Evolutionary conservation across 2,113 vertebrate genomes (phyloP), one percentile per base, ranked within the genome.

Genomic region (Promerops cafer): DNA sequence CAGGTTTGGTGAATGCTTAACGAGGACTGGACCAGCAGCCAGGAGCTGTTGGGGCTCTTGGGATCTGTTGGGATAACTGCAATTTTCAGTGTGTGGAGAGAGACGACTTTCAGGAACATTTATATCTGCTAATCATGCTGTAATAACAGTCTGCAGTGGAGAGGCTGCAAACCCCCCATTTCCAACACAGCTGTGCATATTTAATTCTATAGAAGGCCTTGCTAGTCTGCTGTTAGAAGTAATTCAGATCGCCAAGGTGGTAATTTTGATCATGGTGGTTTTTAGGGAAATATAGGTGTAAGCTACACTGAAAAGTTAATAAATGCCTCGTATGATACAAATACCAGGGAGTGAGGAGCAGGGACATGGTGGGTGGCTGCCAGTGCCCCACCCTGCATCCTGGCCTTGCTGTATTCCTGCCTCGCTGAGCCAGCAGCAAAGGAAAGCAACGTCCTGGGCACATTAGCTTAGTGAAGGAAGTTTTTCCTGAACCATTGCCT

Each of bases 61-160:
- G 40, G 45, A 84, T 78, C 65, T 1, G 0, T 27, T 6, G 4
- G 61, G 47, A 45, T 87, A 60, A 79, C 74, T 68, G 70, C 2
- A 17, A 83, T 83, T 92, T 82, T 78, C 76, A 87, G 60, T 7
- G 0, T 78, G 53, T 69, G 56, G 88, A 87, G 80, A 83, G 57
- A 96, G 86, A 86, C 3, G 2, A 85, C 80, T 96, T 95, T 81
- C 76, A 86, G 53, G 83, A 94, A 81, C 4, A 11, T 69, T 84
- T 87, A 18, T 95, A 64, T 95, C 86, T 94, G 76, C 72, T 96
- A 94, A 95, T 96, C 83, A 83, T 23, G 39, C 88, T 31, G 47
- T 94, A 96, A 95, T 94, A 86, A 94, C 88, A 96, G 92, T 86
- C 85, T 96, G 92, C 74, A 86, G 39, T 90, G 3, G 40, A 39